Evolutionary conservation across 2,888 invertebrate species (phyloP), one percentile per base, ranked within the genome.

Genomic region (Lycophotia porphyrea): DNA sequence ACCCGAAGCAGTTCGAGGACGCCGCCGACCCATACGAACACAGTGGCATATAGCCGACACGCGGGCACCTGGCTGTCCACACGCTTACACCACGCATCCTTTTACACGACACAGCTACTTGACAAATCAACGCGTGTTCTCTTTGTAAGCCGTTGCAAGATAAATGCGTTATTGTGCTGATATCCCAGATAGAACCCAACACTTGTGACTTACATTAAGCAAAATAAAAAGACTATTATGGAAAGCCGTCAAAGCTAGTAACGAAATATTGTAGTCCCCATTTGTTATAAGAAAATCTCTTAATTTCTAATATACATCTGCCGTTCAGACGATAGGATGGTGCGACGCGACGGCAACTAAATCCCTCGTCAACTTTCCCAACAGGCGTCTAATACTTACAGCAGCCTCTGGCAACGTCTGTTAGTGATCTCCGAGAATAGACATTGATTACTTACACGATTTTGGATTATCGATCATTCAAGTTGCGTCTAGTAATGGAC

Each of bases 11-110:
- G 84, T 80, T 81, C 81, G 78, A 79, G 49, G 81, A 74, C 36
- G 86, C 82, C 39, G 84, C 82, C n/a, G 87, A 88, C 1, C 58
- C 42, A 21, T 81, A 81, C 49, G 80, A 73, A 39, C 92, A 88
- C 84, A 90, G 90, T 89, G 94, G 92, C 78, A 93, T 93, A 65
- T 94, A 92, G 84, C 84, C 61, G 71, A 44, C 31, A 21, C 58
- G 58, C 31, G 55, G 27, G 1, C 55, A 31, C 58, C 21, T 31
- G 55, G 58, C 58, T 4, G 31, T 7, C 42, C 70, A 27, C 49
- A 3, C 55, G 55, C 31, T 24, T 61, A 21, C 47, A 7, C 21
- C 34, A 27, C 42, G 42, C 61, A 13, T 2, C 44, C 0, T 27
- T 21, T 21, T 15, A 31, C 39, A 44, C 66, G 13, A 58, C 71